phyloP scores from a whole-genome alignment of 2,888 invertebrate genomes.

The Meghimatium bilineatum region DNA sequence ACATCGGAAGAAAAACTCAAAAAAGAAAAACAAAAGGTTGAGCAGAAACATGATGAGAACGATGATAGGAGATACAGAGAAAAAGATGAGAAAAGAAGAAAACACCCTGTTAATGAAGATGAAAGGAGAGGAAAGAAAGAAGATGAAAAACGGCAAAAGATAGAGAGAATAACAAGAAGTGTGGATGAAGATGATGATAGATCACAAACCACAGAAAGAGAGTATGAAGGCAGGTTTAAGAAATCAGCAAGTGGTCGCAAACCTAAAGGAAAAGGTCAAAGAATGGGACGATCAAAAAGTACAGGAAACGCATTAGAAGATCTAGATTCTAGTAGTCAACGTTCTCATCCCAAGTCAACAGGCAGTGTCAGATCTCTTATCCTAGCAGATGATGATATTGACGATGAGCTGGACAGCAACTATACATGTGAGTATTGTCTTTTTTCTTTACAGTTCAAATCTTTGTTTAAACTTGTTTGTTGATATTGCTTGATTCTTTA shows the following conservation, averaged over 20 bases:
- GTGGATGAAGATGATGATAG: slow-evolving; percentile 22
- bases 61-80: slow-evolving; percentile 50
- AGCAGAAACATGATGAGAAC: slow-evolving; percentile 30
- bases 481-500: too few species aligned
- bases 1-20: background rate
- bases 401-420: slow-evolving; percentile 53
- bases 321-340: slow-evolving; percentile 43
- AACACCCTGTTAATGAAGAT: slow-evolving; percentile 44
- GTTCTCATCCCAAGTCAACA: slow-evolving; percentile 43
- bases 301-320: slow-evolving; percentile 54
- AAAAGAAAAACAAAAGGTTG: background rate
- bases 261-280: slow-evolving; percentile 50
- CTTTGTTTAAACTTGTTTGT: too few species aligned
- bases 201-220: slow-evolving; percentile 27
- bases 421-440: slow-evolving; percentile 52
- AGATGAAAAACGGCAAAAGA: slow-evolving; percentile 13
- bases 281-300: slow-evolving; percentile 53
- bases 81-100: slow-evolving; percentile 14
- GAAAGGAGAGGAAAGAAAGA: slow-evolving; percentile 36
- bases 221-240: slow-evolving; percentile 51
- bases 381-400: slow-evolving; percentile 49
- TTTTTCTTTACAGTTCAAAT: too few species aligned
- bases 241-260: slow-evolving; percentile 51
- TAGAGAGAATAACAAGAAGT: background rate
- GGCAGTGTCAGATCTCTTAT: slow-evolving; percentile 49